Base-by-base conservation (phyloP, 1,140 invertebrate species). In the Calycopis cecrops region DNA sequence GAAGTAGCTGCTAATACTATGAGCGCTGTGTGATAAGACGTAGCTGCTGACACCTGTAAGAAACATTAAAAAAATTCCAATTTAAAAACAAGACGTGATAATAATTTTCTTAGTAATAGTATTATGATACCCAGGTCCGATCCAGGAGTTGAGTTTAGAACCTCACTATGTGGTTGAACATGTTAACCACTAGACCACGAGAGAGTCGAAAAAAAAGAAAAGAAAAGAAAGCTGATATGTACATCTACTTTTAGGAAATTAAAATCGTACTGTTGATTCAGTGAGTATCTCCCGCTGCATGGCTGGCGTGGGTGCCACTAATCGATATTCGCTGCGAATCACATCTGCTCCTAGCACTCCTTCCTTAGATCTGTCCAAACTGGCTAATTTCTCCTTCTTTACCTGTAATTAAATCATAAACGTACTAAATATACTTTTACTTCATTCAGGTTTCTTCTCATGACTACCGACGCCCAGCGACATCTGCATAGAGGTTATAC, bases 21-120 rank as follows among this genome's bases (percentile, higher is more conserved):
- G 4, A 93, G 88, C 11, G 92, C 91, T 1, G 92, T 93, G 67
- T 93, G 92, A 75, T 93, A 93, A 35, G 92, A 90, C 4, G 92
- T 91, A 16, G 91, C 88, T 33, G 90, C 83, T 17, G 90, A 91
- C n/a, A 91, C 89, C 87, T 88, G 70, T 9, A 37, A 57, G 16
- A 52, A 17, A 57, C 51, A 52, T 51, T 9, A n/a, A n/a, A n/a
- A n/a, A n/a, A n/a, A n/a, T n/a, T n/a, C n/a, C n/a, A n/a, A n/a
- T n/a, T n/a, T n/a, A 28, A 37, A 52, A 16, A 52, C 2, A 12
- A 12, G 35, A 50, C 18, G 50, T 38, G 9, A 44, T n/a, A n/a
- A n/a, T n/a, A n/a, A n/a, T n/a, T n/a, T n/a, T n/a, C n/a, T n/a
- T n/a, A n/a, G n/a, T n/a, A n/a, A n/a, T n/a, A n/a, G n/a, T n/a